A percentile compares a stretch with the other conserved stretches of the same genome.
Conservation (phyloP, 2,113 vertebrate genomes). For the Anseranas semipalmata region DNA sequence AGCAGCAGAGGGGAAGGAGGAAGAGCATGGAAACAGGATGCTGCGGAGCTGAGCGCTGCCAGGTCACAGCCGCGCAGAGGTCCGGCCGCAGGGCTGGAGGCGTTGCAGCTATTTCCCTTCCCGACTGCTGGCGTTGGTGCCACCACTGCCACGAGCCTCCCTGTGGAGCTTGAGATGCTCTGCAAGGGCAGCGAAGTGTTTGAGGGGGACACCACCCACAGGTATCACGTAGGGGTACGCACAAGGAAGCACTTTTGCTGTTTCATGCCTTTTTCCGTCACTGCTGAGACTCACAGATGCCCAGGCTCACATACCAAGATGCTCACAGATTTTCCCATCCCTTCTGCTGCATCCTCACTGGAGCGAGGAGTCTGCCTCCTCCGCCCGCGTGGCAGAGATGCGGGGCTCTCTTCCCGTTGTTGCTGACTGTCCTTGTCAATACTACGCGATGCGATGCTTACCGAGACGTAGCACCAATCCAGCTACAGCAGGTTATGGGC, state of each 20-base stretch:
- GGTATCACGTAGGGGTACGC: neutral
- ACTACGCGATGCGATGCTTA: neutral
- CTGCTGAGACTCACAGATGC: neutral
- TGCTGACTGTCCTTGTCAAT: neutral
- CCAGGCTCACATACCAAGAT: neutral
- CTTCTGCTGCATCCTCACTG: neutral
- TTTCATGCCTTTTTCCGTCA: neutral
- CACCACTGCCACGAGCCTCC: neutral
- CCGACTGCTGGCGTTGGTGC: neutral
- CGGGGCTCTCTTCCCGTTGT: neutral
- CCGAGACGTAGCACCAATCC: neutral
- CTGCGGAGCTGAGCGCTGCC: neutral
- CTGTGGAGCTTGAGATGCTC: neutral
- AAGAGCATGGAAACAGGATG: neutral
- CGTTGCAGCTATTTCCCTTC: neutral
- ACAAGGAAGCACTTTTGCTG: neutral
- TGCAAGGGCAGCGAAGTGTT: neutral
- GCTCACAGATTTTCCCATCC: neutral
- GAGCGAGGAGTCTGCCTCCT: neutral
- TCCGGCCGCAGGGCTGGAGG: accelerated
- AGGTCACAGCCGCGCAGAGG: neutral
- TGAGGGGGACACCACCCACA: accelerated
- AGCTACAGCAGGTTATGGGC: neutral
- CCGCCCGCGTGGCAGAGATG: neutral
- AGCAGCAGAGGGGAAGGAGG: neutral